These are phyloP conservation scores for Synanceia verrucosa DNA, from an alignment of 2,797 vertebrate genomes.

Conservation along the genomic window DNA sequence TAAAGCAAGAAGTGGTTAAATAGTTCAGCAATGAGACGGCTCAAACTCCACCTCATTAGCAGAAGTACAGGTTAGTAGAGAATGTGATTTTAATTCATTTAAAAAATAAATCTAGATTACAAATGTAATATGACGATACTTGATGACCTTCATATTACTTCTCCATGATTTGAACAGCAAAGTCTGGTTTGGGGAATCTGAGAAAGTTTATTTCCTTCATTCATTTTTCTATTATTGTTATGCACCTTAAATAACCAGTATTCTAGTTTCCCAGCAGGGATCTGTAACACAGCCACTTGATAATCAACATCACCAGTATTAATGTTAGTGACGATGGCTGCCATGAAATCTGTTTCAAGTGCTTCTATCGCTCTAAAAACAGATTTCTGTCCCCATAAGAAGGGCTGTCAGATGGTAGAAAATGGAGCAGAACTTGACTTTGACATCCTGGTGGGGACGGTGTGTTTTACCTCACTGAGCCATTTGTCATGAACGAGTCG, in stretches of 20 bases:
- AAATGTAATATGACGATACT: background rate
- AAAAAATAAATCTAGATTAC: background rate
- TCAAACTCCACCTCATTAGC: background rate
- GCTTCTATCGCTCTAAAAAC: background rate
- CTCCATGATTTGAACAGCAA: background rate
- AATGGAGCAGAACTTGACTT: background rate
- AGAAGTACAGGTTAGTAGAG: background rate
- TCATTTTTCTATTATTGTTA: background rate
- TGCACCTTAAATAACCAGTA: background rate
- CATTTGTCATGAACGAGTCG: conserved; percentile 91
- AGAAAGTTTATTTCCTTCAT: background rate
- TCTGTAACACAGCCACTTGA: background rate
- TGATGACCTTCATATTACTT: background rate
- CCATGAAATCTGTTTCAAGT: background rate
- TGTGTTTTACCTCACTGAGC: conserved; percentile 88
- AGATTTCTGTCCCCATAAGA: background rate
- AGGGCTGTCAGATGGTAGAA: background rate
- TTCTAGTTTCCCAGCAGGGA: background rate
- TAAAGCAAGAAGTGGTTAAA: background rate
- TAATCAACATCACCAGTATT: background rate
- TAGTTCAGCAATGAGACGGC: background rate
- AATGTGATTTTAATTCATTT: background rate
- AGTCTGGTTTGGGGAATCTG: background rate
- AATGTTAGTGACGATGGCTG: background rate
- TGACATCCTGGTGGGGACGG: background rate